phyloP scores from a whole-genome alignment of 2,113 vertebrate species.

The Xenus cinereus region DNA sequence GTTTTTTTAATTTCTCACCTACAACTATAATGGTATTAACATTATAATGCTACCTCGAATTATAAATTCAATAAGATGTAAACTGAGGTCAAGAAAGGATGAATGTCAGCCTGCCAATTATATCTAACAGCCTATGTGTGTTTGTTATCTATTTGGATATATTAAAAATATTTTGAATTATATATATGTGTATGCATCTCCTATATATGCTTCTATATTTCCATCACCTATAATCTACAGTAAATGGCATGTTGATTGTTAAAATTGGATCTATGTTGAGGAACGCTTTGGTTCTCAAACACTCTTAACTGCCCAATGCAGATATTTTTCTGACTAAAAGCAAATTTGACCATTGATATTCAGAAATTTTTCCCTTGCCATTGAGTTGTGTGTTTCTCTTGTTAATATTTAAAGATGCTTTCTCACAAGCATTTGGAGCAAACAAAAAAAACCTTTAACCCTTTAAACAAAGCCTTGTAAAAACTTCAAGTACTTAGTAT shows the following conservation, averaged over 20 bases:
- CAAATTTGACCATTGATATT: conserved; percentile 55
- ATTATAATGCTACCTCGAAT: background rate
- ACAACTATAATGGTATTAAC: background rate
- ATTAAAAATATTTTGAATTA: conserved; percentile 49
- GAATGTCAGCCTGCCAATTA: background rate
- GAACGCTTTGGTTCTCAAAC: conserved; percentile 45
- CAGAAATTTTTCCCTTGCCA: background rate
- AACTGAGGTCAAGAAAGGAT: conserved; percentile 5
- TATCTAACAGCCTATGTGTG: background rate
- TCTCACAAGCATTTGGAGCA: conserved; percentile 17
- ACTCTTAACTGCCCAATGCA: background rate
- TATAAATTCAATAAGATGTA: background rate
- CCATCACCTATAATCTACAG: background rate
- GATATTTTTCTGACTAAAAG: conserved; percentile 54
- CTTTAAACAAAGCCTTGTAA: conserved; percentile 36
- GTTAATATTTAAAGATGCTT: conserved; percentile 69
- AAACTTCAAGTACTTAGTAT: background rate
- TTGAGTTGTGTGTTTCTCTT: conserved; percentile 1
- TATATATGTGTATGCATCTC: background rate
- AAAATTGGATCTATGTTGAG: conserved; percentile 23
- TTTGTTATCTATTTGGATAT: conserved; percentile 27
- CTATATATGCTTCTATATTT: background rate
- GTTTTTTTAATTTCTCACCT: background rate
- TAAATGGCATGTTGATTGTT: conserved; percentile 43
- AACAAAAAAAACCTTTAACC: background rate